Conservation (phyloP, 2,113 vertebrate genomes). For the Ramphastos sulfuratus region DNA sequence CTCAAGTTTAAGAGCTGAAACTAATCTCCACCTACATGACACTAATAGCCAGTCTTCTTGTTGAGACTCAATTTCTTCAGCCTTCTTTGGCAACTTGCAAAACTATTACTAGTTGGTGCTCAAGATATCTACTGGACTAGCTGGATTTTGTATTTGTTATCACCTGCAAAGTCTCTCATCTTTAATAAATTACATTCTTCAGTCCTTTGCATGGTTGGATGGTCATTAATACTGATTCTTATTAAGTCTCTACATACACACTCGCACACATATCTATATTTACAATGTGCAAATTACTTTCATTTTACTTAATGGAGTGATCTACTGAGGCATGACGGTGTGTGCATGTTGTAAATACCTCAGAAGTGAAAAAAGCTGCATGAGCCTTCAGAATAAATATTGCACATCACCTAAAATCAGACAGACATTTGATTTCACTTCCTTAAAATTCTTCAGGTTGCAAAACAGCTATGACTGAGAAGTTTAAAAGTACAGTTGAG, state of each 20-base stretch:
- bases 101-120: neutral
- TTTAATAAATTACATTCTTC: neutral
- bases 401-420: slow-evolving; percentile 17
- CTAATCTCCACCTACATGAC: neutral
- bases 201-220: neutral
- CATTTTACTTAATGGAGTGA: neutral
- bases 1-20: neutral
- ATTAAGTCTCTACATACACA: neutral
- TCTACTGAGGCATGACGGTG: neutral
- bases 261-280: neutral
- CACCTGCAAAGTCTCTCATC: neutral
- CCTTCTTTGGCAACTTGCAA: neutral
- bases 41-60: neutral
- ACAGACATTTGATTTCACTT: slow-evolving; percentile 8
- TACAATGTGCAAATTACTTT: slow-evolving; percentile 4
- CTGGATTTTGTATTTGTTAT: neutral
- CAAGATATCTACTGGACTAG: neutral
- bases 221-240: neutral
- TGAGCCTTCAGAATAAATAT: slow-evolving; percentile 33
- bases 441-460: neutral
- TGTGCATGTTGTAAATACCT: slow-evolving; percentile 16
- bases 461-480: neutral
- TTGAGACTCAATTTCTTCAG: neutral
- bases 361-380: neutral
- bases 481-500: slow-evolving; percentile 20